Evolutionary conservation across 1,140 invertebrate genomes (phyloP).

Genomic region (Parapsyche elsis): DNA sequence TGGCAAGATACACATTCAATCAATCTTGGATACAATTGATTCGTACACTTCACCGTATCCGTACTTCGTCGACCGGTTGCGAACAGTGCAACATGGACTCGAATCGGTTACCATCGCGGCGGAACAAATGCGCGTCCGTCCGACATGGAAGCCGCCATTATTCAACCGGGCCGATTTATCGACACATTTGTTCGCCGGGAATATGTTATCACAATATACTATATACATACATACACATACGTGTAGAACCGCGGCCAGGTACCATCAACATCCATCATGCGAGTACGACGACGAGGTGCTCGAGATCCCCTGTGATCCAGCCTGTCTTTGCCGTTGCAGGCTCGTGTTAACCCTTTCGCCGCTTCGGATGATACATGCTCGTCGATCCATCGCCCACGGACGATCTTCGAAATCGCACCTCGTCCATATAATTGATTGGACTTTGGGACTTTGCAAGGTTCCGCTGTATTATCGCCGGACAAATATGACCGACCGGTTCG

Average conservation of each 20-base stretch:
- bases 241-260: background rate
- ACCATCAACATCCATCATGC: conserved; percentile 11
- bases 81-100: background rate
- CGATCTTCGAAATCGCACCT: no score
- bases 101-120: background rate
- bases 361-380: no score
- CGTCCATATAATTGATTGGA: no score
- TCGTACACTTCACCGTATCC: background rate
- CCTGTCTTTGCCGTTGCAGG: background rate
- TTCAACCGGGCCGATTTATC: conserved; percentile 34
- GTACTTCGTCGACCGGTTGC: background rate
- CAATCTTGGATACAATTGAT: background rate
- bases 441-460: no score
- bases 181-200: conserved; percentile 29
- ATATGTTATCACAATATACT: conserved; percentile 14
- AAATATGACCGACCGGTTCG: no score
- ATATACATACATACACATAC: background rate
- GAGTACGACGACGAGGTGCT: background rate
- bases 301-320: background rate
- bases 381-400: no score
- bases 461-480: no score
- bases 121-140: background rate
- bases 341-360: background rate
- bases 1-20: no score
- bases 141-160: background rate